phyloP scores from a whole-genome alignment of 2,888 invertebrate genomes.

The Protodeltote pygarga region DNA sequence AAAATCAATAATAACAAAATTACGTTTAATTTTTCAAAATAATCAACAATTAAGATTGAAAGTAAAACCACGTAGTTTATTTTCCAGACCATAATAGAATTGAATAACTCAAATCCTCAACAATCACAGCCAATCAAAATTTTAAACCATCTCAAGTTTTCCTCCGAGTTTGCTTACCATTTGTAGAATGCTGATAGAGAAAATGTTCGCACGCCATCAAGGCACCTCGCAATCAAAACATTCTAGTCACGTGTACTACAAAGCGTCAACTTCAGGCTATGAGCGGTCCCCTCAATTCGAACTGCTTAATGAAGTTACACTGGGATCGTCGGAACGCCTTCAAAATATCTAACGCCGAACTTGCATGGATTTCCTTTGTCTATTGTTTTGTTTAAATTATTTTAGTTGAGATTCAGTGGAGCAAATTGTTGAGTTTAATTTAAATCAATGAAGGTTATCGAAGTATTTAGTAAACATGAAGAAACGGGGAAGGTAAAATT shows the following conservation, averaged over 20 bases:
- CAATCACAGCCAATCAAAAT: slow-evolving; percentile 21
- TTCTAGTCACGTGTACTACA: slow-evolving; percentile 60
- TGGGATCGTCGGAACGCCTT: slow-evolving; percentile 43
- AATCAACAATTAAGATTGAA: too few species aligned
- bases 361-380: slow-evolving; percentile 23
- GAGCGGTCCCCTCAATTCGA: slow-evolving; percentile 50
- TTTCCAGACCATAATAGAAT: too few species aligned
- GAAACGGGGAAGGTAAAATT: too few species aligned
- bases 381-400: slow-evolving; percentile 3
- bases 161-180: slow-evolving; percentile 23
- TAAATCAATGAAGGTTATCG: too few species aligned
- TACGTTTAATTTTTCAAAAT: too few species aligned
- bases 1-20: too few species aligned
- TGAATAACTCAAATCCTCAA: slow-evolving; percentile 3
- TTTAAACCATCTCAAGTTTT: slow-evolving; percentile 17
- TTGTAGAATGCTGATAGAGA: slow-evolving; percentile 39
- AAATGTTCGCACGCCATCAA: slow-evolving; percentile 50
- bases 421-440: too few species aligned
- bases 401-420: background rate
- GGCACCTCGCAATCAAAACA: slow-evolving; percentile 46
- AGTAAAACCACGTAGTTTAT: too few species aligned
- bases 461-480: too few species aligned
- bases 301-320: slow-evolving; percentile 65
- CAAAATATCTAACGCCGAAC: slow-evolving; percentile 36
- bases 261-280: slow-evolving; percentile 59